These are phyloP conservation scores for Anarsia innoxiella DNA, from an alignment of 2,888 invertebrate genomes.

Conservation along the genomic window DNA sequence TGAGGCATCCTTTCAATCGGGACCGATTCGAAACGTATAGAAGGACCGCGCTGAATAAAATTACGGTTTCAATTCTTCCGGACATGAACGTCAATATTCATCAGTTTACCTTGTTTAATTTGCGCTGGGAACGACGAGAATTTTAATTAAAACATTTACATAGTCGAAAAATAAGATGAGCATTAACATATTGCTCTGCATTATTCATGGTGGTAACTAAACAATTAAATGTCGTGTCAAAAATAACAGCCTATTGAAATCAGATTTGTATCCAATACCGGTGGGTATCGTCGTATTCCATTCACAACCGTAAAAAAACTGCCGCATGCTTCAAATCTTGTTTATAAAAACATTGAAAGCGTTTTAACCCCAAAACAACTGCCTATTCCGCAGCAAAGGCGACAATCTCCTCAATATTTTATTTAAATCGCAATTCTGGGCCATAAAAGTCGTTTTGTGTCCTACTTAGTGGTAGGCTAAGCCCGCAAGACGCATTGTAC, in stretches of 20 bases:
- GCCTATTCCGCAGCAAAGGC: neutral
- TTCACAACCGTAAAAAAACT: no score
- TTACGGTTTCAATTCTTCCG: conserved; percentile 24
- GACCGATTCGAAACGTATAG: conserved; percentile 2
- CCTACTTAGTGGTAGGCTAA: conserved; percentile 7
- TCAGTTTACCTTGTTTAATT: conserved; percentile 23
- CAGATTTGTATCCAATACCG: no score
- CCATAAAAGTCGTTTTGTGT: conserved; percentile 26
- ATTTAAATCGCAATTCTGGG: conserved; percentile 34
- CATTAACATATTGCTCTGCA: neutral
- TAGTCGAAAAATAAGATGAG: conserved; percentile 3
- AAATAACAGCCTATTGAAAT: no score
- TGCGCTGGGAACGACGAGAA: conserved; percentile 16
- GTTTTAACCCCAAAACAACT: neutral
- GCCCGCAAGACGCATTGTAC: conserved; percentile 5
- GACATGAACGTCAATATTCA: conserved; percentile 26
- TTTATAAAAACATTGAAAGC: neutral
- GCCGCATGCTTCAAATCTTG: no score
- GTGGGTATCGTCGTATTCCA: no score
- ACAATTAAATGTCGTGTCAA: no score
- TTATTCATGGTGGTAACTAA: neutral
- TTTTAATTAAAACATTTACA: conserved; percentile 18
- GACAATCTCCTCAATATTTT: conserved; percentile 25
- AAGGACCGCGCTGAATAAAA: conserved; percentile 16
- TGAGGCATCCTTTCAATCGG: neutral